Conservation (phyloP, 2,113 vertebrate species). For the Embiotoca jacksoni region DNA sequence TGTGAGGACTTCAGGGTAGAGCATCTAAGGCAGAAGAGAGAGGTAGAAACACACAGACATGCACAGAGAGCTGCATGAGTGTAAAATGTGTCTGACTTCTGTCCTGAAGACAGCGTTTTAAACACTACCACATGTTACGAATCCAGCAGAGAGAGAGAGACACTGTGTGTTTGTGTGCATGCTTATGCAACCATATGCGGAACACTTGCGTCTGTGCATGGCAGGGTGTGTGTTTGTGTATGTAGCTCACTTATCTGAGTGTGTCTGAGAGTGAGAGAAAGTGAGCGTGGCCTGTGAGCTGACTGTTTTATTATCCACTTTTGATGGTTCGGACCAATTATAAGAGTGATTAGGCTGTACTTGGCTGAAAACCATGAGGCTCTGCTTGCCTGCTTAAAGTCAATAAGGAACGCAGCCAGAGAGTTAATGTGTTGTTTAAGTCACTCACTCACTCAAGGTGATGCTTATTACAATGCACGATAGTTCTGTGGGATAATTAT, state of each 20-base stretch:
- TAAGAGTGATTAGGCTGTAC: constrained; percentile 64
- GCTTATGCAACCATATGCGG: constrained; percentile 42
- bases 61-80: constrained; percentile 12
- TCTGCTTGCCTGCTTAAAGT: constrained; percentile 51
- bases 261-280: constrained; percentile 25
- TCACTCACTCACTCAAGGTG: constrained; percentile 31
- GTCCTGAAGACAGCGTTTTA: constrained; percentile 70
- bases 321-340: constrained; percentile 71
- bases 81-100: constrained; percentile 50
- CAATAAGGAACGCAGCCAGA: constrained; percentile 50
- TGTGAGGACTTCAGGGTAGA: constrained; percentile 43
- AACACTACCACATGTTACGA: constrained; percentile 80
- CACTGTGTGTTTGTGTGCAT: constrained; percentile 15
- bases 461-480: constrained; percentile 61
- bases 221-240: constrained; percentile 38
- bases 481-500: constrained; percentile 62
- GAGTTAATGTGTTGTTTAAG: constrained; percentile 39
- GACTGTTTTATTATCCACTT: constrained; percentile 74
- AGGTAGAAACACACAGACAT: constrained; percentile 20
- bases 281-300: constrained; percentile 22
- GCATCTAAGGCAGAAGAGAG: constrained; percentile 52
- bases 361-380: constrained; percentile 60
- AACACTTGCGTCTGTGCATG: constrained; percentile 24
- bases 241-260: constrained; percentile 31
- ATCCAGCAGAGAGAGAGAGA: constrained; percentile 54